Percentiles rank a stretch among this genome's conserved stretches.
phyloP scores from a whole-genome alignment of 2,888 invertebrate genomes.

The Petrophora chlorosata region DNA sequence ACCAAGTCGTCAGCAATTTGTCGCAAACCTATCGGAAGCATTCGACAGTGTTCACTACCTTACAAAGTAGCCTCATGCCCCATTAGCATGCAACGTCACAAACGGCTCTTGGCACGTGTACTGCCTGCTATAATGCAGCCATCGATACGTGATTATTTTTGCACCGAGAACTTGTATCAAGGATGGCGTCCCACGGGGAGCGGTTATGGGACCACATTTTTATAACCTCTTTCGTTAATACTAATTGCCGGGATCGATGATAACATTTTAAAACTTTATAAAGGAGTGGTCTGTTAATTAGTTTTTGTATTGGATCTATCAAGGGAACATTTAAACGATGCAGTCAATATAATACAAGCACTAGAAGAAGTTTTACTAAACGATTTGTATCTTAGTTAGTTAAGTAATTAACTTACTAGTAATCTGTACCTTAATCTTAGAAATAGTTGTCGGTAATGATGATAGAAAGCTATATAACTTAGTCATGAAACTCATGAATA shows the following conservation, averaged over 20 bases:
- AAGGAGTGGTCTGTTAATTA: neutral
- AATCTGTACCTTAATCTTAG: too few relatives aligned
- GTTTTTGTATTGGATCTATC: neutral
- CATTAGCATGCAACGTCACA: slow-evolving; percentile 44
- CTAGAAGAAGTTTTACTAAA: slow-evolving; percentile 3
- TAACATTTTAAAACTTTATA: slow-evolving; percentile 22
- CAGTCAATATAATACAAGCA: neutral
- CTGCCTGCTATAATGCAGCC: slow-evolving; percentile 38
- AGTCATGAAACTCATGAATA: too few relatives aligned
- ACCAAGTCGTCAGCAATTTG: slow-evolving; percentile 2
- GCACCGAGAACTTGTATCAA: slow-evolving; percentile 35
- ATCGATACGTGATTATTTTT: slow-evolving; percentile 48
- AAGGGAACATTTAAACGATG: slow-evolving; percentile 3
- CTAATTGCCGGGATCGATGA: slow-evolving; percentile 21
- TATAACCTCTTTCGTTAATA: slow-evolving; percentile 34
- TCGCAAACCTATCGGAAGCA: slow-evolving; percentile 53
- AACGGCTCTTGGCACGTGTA: slow-evolving; percentile 60
- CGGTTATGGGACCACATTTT: slow-evolving; percentile 48
- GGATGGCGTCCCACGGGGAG: slow-evolving; percentile 41
- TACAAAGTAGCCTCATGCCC: slow-evolving; percentile 41
- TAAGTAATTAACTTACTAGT: too few relatives aligned
- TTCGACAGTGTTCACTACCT: slow-evolving; percentile 44
- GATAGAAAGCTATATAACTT: too few relatives aligned
- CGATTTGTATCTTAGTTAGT: neutral
- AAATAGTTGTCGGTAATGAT: too few relatives aligned